These are phyloP conservation scores for Temnothorax rugatulus DNA, from an alignment of 2,888 invertebrate genomes.

Conservation along the genomic window DNA sequence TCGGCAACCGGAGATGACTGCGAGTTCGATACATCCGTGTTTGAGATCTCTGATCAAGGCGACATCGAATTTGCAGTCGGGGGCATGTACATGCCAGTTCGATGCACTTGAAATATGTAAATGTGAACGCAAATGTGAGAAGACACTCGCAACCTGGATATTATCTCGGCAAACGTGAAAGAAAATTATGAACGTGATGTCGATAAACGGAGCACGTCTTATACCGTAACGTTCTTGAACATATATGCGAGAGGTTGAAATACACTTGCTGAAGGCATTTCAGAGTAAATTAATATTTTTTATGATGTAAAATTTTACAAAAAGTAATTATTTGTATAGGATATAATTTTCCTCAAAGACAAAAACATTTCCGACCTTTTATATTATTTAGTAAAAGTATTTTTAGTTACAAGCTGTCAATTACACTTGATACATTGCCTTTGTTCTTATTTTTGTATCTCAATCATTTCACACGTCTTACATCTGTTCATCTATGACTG, in stretches of 20 bases:
- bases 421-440: neutral
- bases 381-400: neutral
- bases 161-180: constrained; percentile 32
- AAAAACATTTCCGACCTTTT: neutral
- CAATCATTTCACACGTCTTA: neutral
- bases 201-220: neutral
- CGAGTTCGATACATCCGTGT: constrained; percentile 17
- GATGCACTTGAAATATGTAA: constrained; percentile 22
- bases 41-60: constrained; percentile 36
- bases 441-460: neutral
- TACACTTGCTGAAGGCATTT: neutral
- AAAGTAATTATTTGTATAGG: neutral
- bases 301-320: neutral
- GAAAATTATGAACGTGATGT: neutral
- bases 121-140: constrained; percentile 32
- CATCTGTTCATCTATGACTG: neutral
- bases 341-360: neutral
- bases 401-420: neutral
- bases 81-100: neutral
- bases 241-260: neutral
- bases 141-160: constrained; percentile 9
- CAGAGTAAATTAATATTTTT: neutral
- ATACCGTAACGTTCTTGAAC: neutral
- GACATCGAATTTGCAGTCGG: constrained; percentile 34
- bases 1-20: constrained; percentile 28